These are phyloP conservation scores for Drosophila repletoides DNA, from an alignment of 1,140 invertebrate genomes.

Conservation along the genomic window DNA sequence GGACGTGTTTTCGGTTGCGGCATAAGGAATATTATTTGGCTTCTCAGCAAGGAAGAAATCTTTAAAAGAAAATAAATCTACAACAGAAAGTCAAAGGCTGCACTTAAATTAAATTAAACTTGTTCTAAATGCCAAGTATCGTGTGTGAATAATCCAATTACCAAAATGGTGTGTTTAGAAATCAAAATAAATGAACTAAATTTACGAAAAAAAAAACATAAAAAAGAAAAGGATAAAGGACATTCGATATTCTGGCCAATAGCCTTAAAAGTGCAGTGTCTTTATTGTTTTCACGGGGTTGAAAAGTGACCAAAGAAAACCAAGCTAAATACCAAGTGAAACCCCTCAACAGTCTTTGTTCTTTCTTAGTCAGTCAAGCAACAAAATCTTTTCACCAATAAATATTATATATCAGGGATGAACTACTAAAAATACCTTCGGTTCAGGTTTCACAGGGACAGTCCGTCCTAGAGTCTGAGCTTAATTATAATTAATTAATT, in stretches of 20 bases:
- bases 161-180: slow-evolving; percentile 61
- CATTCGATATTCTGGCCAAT: slow-evolving; percentile 24
- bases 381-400: too few relatives aligned
- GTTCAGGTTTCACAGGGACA: too few relatives aligned
- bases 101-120: slow-evolving; percentile 43
- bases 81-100: not conserved
- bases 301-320: not conserved
- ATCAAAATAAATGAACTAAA: slow-evolving; percentile 7
- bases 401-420: too few relatives aligned
- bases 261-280: slow-evolving; percentile 51
- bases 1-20: slow-evolving; percentile 60
- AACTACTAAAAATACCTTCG: too few relatives aligned
- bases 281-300: not conserved
- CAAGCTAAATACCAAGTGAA: not conserved
- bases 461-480: too few relatives aligned
- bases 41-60: not conserved
- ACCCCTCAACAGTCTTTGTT: slow-evolving; percentile 8
- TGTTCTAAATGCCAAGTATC: slow-evolving; percentile 65
- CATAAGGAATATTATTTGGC: slow-evolving; percentile 11
- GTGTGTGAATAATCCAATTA: slow-evolving; percentile 64
- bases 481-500: too few relatives aligned
- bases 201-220: not conserved
- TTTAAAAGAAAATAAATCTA: slow-evolving; percentile 22
- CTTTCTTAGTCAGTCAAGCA: too few relatives aligned
- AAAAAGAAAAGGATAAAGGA: slow-evolving; percentile 24